phyloP scores from a whole-genome alignment of 2,888 invertebrate species.

The Congeria kusceri region DNA sequence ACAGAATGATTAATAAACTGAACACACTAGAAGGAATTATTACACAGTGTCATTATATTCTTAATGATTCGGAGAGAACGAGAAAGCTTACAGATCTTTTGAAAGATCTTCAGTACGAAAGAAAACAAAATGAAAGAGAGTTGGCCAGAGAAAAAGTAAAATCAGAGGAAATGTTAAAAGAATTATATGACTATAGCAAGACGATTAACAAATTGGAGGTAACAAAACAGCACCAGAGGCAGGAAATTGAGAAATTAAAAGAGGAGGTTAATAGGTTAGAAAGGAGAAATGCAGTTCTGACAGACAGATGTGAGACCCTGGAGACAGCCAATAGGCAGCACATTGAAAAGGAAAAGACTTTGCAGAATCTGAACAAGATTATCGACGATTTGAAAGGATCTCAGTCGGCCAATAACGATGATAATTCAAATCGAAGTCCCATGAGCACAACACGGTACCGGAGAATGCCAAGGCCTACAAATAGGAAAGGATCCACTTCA shows the following conservation, averaged over 20 bases:
- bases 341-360: conserved; percentile 71
- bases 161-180: conserved; percentile 64
- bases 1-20: conserved; percentile 56
- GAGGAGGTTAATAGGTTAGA: conserved; percentile 58
- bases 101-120: conserved; percentile 51
- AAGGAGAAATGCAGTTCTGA: conserved; percentile 56
- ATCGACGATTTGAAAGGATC: conserved; percentile 59
- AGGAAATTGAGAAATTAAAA: conserved; percentile 53
- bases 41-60: conserved; percentile 64
- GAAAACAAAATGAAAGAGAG: conserved; percentile 55
- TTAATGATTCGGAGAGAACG: conserved; percentile 66
- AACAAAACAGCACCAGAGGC: conserved; percentile 55
- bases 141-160: conserved; percentile 62
- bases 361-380: conserved; percentile 66
- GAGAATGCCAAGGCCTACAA: conserved; percentile 12
- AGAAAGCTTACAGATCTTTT: conserved; percentile 55
- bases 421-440: conserved; percentile 47
- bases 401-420: conserved; percentile 45
- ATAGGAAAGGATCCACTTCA: conserved; percentile 47
- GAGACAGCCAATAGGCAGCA: conserved; percentile 60
- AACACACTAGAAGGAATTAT: conserved; percentile 59
- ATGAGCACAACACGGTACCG: not conserved
- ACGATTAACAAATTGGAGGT: conserved; percentile 70
- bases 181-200: conserved; percentile 72
- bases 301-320: conserved; percentile 56